Evolutionary conservation across 2,113 vertebrate species (phyloP).

Genomic region (Monarcha castaneiventris): DNA sequence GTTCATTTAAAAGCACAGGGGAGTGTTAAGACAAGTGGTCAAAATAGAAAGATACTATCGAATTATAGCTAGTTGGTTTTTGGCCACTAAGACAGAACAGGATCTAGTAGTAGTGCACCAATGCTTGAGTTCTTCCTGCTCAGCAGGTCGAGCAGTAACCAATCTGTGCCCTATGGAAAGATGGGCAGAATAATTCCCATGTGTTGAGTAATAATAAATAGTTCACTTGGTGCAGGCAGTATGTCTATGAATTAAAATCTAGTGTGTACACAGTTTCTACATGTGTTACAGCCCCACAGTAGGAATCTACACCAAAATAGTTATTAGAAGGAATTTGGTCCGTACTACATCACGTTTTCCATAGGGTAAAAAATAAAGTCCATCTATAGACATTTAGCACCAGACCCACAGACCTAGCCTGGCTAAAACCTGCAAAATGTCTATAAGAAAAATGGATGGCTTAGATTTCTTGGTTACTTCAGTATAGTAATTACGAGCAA

Average conservation of each 20-base stretch:
- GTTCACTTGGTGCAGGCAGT: slow-evolving; percentile 87
- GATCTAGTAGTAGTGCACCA: slow-evolving; percentile 84
- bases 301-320: slow-evolving; percentile 89
- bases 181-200: slow-evolving; percentile 80
- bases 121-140: slow-evolving; percentile 84
- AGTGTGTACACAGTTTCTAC: slow-evolving; percentile 87
- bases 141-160: slow-evolving; percentile 79
- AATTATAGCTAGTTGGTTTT: slow-evolving; percentile 81
- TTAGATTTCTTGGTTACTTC: slow-evolving; percentile 95
- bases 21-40: slow-evolving; percentile 85
- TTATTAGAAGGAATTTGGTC: slow-evolving; percentile 88
- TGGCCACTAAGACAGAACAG: slow-evolving; percentile 83
- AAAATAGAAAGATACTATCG: slow-evolving; percentile 82
- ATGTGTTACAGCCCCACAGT: slow-evolving; percentile 85
- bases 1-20: slow-evolving; percentile 87
- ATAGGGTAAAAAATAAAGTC: slow-evolving; percentile 88
- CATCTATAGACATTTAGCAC: slow-evolving; percentile 90
- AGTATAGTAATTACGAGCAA: slow-evolving; percentile 97
- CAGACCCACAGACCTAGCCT: slow-evolving; percentile 80
- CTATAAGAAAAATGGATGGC: slow-evolving; percentile 93
- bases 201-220: slow-evolving; percentile 82
- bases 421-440: slow-evolving; percentile 84
- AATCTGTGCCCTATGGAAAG: slow-evolving; percentile 72
- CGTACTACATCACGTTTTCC: slow-evolving; percentile 88
- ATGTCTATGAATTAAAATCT: slow-evolving; percentile 84